Conservation (phyloP, 1,140 invertebrate genomes). For the Philaenus spumarius region DNA sequence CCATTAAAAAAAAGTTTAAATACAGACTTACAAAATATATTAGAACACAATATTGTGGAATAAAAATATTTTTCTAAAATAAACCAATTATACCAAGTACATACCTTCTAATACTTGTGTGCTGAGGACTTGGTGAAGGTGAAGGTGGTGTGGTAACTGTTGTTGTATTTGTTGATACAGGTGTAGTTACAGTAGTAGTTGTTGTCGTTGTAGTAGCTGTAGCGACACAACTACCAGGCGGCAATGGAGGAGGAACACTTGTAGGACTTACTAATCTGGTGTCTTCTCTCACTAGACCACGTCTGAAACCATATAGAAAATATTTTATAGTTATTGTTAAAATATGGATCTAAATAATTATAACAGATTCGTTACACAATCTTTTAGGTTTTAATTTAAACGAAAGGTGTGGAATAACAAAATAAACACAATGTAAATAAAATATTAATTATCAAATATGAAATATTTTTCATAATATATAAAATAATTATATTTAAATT, state of each 20-base stretch:
- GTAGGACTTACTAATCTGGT: constrained; percentile 40
- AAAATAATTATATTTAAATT: too few relatives aligned
- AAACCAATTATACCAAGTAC: too few relatives aligned
- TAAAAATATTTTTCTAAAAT: too few relatives aligned
- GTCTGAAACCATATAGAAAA: constrained; percentile 13
- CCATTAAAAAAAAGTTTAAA: too few relatives aligned
- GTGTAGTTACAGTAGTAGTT: constrained; percentile 35
- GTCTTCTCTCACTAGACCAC: constrained; percentile 34
- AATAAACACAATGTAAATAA: background rate
- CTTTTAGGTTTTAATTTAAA: background rate
- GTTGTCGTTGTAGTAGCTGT: constrained; percentile 39
- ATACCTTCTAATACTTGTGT: constrained; percentile 51
- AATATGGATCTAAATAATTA: background rate
- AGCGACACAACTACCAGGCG: constrained; percentile 29
- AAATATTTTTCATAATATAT: too few relatives aligned
- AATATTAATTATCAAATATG: too few relatives aligned
- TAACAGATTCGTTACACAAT: background rate
- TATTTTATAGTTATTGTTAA: background rate
- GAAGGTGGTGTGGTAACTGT: constrained; percentile 38
- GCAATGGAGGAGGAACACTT: background rate
- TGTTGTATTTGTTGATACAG: constrained; percentile 26
- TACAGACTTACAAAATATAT: too few relatives aligned
- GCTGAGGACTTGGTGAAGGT: constrained; percentile 24
- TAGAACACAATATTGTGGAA: too few relatives aligned
- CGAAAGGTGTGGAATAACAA: background rate